Evolutionary conservation across 2,113 vertebrate genomes (phyloP).

Genomic region (Tautogolabrus adspersus): DNA sequence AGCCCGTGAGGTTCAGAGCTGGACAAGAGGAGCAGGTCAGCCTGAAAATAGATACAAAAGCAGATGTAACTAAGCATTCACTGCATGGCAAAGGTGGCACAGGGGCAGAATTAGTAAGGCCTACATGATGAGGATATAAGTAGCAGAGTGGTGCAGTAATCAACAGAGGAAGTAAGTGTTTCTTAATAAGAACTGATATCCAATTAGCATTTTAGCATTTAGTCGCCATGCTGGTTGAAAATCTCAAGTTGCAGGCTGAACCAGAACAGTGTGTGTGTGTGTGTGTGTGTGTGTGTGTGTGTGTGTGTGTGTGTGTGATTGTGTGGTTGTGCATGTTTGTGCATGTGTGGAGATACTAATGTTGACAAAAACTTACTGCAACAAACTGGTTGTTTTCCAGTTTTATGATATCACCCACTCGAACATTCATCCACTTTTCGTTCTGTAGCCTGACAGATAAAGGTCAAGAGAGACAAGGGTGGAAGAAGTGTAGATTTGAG

Average conservation of each 20-base stretch:
- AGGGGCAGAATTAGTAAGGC: slow-evolving; percentile 9
- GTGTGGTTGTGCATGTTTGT: slow-evolving; percentile 1
- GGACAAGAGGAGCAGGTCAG: slow-evolving; percentile 94
- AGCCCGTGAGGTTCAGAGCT: slow-evolving; percentile 96
- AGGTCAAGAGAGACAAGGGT: background rate
- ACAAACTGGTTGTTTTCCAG: slow-evolving; percentile 98
- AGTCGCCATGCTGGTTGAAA: background rate
- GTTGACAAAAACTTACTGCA: slow-evolving; percentile 84
- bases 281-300: too few relatives aligned
- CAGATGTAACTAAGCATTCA: slow-evolving; percentile 15
- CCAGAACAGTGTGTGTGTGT: background rate
- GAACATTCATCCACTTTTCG: slow-evolving; percentile 96
- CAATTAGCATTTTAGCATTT: slow-evolving; percentile 1
- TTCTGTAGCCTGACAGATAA: slow-evolving; percentile 86
- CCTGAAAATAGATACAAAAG: slow-evolving; percentile 81
- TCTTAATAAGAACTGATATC: slow-evolving; percentile 16
- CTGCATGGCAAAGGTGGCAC: slow-evolving; percentile 10
- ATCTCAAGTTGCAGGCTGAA: background rate
- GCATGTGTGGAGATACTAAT: background rate
- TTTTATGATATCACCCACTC: slow-evolving; percentile 96
- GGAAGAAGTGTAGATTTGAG: too few relatives aligned
- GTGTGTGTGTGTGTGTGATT: background rate
- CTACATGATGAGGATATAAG: slow-evolving; percentile 1
- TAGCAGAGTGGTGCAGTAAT: background rate
- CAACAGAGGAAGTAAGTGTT: background rate